phyloP scores from a whole-genome alignment of 64 coral and sea anemone genomes.

The Cladopsammia gracilis region DNA sequence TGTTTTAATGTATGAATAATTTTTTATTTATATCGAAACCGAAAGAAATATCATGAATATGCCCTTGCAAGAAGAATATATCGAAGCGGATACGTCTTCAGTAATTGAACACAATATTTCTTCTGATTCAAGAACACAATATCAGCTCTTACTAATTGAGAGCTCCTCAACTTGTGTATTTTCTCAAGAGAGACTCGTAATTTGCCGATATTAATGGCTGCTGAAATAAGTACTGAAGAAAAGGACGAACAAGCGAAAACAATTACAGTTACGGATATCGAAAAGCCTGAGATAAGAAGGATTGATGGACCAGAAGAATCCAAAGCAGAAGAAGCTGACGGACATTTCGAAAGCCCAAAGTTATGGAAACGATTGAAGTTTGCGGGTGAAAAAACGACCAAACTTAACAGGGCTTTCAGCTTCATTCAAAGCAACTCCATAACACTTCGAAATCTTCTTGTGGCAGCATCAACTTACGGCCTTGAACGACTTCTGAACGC shows the following conservation, averaged over 20 bases:
- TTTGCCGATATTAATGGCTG: neutral
- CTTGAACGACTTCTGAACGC: slow-evolving; percentile 53
- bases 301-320: neutral
- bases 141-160: neutral
- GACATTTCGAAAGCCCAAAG: neutral
- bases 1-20: no score
- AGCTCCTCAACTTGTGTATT: neutral
- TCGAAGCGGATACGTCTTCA: no score
- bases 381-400: neutral
- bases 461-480: slow-evolving; percentile 26
- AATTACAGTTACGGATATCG: neutral
- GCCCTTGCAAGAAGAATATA: no score
- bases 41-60: no score
- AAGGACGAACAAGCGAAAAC: no score
- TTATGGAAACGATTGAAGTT: neutral
- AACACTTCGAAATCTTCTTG: slow-evolving; percentile 42
- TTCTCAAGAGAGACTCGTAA: neutral
- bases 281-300: neutral
- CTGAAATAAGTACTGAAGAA: neutral
- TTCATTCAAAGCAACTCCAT: slow-evolving; percentile 51
- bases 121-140: no score
- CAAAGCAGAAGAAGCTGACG: neutral
- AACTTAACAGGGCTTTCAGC: neutral
- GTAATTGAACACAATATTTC: no score
- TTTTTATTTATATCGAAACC: no score